phyloP scores from a whole-genome alignment of 2,888 invertebrate species.

The Diploptera punctata region DNA sequence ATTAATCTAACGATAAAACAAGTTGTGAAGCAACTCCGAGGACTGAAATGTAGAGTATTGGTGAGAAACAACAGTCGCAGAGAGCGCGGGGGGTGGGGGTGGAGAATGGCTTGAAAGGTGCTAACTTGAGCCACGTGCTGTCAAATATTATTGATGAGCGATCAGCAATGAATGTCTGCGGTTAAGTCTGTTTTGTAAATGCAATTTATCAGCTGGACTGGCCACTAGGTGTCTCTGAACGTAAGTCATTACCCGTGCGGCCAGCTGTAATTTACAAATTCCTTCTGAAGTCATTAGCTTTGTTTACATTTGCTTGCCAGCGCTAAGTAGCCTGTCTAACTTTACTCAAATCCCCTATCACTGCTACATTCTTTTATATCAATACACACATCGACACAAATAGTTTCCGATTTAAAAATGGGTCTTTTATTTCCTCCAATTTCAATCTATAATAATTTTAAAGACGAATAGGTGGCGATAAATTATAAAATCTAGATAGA shows the following conservation, averaged over 20 bases:
- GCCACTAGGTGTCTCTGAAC: constrained; percentile 15
- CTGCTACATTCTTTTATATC: too few relatives aligned
- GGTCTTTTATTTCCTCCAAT: too few relatives aligned
- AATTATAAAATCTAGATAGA: too few relatives aligned
- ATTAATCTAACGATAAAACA: too few relatives aligned
- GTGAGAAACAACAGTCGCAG: neutral
- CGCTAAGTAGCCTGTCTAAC: neutral
- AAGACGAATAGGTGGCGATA: too few relatives aligned
- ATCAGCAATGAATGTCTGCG: constrained; percentile 29
- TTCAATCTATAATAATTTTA: too few relatives aligned
- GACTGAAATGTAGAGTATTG: neutral
- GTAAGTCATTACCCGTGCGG: constrained; percentile 28
- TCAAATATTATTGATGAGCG: constrained; percentile 44
- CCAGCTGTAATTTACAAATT: too few relatives aligned
- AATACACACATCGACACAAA: too few relatives aligned
- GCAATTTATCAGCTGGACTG: constrained; percentile 36
- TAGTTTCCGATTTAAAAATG: too few relatives aligned
- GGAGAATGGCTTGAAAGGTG: constrained; percentile 32
- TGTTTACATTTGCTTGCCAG: neutral
- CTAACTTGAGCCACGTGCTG: constrained; percentile 44
- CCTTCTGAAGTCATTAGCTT: too few relatives aligned
- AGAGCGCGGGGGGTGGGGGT: neutral
- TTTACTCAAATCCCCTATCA: too few relatives aligned
- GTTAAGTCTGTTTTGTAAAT: neutral
- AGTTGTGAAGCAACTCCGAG: too few relatives aligned